These are phyloP conservation scores for Trachelus iudaicus DNA, from an alignment of 2,888 invertebrate species.

Conservation along the genomic window DNA sequence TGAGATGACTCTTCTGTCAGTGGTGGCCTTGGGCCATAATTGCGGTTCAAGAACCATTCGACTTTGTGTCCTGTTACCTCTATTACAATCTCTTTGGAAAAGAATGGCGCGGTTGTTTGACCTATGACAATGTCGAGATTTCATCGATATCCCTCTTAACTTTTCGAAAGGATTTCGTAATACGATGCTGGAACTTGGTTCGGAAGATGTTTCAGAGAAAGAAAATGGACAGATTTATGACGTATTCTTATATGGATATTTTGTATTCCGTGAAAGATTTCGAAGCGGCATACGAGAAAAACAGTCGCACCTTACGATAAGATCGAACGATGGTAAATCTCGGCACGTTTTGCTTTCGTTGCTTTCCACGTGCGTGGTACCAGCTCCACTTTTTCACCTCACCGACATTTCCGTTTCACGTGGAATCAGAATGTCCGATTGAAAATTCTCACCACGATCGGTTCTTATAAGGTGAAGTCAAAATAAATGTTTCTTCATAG, in stretches of 20 bases:
- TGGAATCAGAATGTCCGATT: not conserved
- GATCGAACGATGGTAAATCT: constrained; percentile 18
- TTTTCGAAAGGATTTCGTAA: not conserved
- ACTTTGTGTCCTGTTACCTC: not conserved
- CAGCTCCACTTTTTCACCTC: not conserved
- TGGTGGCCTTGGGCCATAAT: constrained; percentile 2
- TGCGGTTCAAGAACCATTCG: not conserved
- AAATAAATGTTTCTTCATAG: not conserved
- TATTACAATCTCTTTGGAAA: not conserved
- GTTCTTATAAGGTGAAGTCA: not conserved
- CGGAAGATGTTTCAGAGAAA: not conserved
- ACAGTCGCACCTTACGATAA: constrained; percentile 19
- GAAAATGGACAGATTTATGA: not conserved
- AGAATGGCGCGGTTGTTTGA: not conserved
- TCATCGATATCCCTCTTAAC: not conserved
- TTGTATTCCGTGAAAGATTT: constrained; percentile 21
- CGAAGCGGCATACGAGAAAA: constrained; percentile 9
- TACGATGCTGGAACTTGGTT: not conserved
- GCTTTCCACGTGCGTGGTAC: not conserved
- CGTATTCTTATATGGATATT: constrained; percentile 6
- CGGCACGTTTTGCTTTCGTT: constrained; percentile 12
- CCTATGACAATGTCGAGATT: constrained; percentile 1
- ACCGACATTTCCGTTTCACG: not conserved
- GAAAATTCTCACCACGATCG: not conserved
- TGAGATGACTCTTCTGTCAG: constrained; percentile 1